Evolutionary conservation across 2,113 vertebrate genomes (phyloP).

Genomic region (Columba janthina): DNA sequence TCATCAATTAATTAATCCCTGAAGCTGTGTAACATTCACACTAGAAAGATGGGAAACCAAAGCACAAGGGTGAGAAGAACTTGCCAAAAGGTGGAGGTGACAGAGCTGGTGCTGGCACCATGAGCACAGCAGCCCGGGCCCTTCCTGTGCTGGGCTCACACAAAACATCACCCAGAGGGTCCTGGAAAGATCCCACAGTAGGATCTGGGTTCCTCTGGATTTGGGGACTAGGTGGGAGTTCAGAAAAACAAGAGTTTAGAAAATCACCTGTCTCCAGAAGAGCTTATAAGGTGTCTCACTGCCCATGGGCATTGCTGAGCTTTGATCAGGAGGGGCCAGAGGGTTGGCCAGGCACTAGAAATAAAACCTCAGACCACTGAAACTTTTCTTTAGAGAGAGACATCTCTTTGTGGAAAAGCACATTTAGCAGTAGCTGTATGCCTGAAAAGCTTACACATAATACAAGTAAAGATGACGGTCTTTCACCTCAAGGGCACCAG

Average conservation of each 20-base stretch:
- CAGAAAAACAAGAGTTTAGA: neutral
- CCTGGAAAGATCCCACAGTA: neutral
- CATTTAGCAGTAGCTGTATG: neutral
- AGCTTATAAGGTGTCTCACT: neutral
- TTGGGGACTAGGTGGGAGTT: neutral
- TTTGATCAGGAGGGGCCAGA: neutral
- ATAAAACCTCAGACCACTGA: neutral
- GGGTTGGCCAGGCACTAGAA: too few relatives aligned
- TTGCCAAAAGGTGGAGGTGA: neutral
- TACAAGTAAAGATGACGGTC: neutral
- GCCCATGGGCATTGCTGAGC: neutral
- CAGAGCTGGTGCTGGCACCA: neutral
- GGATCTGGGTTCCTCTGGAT: neutral
- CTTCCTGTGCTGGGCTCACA: neutral
- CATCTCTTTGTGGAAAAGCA: neutral
- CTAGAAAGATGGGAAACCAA: neutral
- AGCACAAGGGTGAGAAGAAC: neutral
- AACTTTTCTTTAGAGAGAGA: neutral
- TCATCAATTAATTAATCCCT: slow-evolving; percentile 45
- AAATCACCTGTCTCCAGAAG: neutral
- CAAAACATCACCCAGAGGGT: too few relatives aligned
- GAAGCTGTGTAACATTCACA: neutral
- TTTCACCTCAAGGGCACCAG: neutral
- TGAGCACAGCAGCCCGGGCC: rapidly evolving
- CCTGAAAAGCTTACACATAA: neutral